Evolutionary conservation across 2,113 vertebrate genomes (phyloP).

Genomic region (Leptobrachium leishanense): DNA sequence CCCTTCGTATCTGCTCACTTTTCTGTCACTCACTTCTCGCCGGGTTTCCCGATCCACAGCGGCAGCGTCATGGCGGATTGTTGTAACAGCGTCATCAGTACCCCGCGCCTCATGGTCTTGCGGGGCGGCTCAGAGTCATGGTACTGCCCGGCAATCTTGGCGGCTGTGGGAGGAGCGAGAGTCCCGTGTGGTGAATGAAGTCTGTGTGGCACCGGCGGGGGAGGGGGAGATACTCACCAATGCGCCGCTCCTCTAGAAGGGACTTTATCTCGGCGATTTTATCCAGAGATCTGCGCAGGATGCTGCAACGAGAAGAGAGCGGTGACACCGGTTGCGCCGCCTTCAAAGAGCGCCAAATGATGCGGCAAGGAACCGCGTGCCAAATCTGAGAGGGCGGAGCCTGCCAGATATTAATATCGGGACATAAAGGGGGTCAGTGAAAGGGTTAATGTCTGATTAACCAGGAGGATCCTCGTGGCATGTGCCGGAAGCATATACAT

Average conservation of each 20-base stretch:
- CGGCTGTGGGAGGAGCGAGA: slow-evolving; percentile 63
- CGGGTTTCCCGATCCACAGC: slow-evolving; percentile 88
- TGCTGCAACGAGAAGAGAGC: slow-evolving; percentile 60
- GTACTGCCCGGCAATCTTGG: slow-evolving; percentile 84
- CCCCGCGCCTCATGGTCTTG: slow-evolving; percentile 89
- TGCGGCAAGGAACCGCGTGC: no score
- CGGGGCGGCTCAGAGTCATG: slow-evolving; percentile 83
- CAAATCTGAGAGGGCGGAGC: no score
- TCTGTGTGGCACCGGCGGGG: neutral
- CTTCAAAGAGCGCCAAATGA: neutral
- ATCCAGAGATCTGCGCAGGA: slow-evolving; percentile 83
- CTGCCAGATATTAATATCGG: no score
- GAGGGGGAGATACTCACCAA: slow-evolving; percentile 68
- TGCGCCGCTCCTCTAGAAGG: slow-evolving; percentile 83
- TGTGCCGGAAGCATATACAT: no score
- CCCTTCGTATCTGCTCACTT: no score
- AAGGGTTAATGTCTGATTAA: no score
- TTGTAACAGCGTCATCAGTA: slow-evolving; percentile 89
- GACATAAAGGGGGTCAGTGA: no score
- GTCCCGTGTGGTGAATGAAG: neutral
- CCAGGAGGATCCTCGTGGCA: no score
- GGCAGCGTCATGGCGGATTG: slow-evolving; percentile 92
- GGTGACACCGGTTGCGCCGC: neutral
- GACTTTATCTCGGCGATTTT: slow-evolving; percentile 92
- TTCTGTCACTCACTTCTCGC: slow-evolving; percentile 76